These are phyloP conservation scores for Andrena dorsata DNA, from an alignment of 2,888 invertebrate genomes.

Conservation along the genomic window DNA sequence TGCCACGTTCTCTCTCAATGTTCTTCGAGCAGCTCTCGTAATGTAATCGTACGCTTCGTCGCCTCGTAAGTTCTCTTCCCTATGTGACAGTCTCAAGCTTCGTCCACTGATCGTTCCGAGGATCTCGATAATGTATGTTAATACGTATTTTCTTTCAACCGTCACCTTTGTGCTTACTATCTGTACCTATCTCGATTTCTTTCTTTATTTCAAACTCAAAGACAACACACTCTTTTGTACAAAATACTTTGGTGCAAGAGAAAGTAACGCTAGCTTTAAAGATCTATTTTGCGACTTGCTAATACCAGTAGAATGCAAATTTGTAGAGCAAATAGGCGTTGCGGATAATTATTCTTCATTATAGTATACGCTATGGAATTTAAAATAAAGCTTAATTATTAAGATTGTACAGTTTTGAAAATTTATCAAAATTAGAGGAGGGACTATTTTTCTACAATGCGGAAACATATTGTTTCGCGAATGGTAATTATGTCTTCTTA, in stretches of 20 bases:
- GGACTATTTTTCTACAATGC: slow-evolving; percentile 17
- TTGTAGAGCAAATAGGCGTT: background rate
- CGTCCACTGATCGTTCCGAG: background rate
- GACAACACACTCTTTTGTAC: background rate
- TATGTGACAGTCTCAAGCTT: slow-evolving; percentile 2
- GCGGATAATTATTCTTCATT: background rate
- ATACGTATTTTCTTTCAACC: slow-evolving; percentile 1
- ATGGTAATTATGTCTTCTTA: slow-evolving; percentile 35
- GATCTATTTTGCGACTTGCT: no score
- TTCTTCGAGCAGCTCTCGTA: slow-evolving; percentile 21
- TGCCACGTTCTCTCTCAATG: slow-evolving; percentile 30
- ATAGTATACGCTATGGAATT: background rate
- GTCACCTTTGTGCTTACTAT: slow-evolving; percentile 11
- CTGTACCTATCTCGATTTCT: slow-evolving; percentile 1
- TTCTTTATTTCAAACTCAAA: background rate
- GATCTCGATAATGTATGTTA: background rate
- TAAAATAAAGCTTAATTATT: background rate
- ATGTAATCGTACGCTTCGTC: slow-evolving; percentile 26
- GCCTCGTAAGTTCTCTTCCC: slow-evolving; percentile 5
- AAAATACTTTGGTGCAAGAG: background rate
- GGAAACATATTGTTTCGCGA: slow-evolving; percentile 20
- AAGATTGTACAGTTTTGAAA: slow-evolving; percentile 6
- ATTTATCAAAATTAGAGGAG: slow-evolving; percentile 18
- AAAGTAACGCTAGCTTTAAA: background rate
- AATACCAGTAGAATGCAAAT: background rate